These are phyloP conservation scores for Rambutsinella grinnellia DNA, from an alignment of 2,888 invertebrate species.

Conservation along the genomic window DNA sequence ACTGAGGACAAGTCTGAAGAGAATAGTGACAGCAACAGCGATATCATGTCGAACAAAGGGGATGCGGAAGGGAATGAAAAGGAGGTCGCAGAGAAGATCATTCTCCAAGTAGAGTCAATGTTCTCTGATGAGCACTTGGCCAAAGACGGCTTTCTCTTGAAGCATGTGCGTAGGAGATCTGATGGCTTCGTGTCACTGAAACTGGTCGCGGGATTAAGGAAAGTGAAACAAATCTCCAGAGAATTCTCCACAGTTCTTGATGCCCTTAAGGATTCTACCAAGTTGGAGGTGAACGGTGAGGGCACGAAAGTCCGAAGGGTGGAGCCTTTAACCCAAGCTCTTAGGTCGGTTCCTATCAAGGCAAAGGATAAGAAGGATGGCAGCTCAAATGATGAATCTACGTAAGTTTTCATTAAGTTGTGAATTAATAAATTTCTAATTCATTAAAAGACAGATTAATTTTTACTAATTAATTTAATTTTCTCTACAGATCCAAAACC, in stretches of 20 bases:
- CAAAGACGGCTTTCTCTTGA: slow-evolving; percentile 94
- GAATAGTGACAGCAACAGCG: not conserved
- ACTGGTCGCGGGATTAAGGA: slow-evolving; percentile 93
- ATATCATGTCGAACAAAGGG: not conserved
- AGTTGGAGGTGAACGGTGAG: slow-evolving; percentile 89
- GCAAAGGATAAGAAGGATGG: slow-evolving; percentile 57
- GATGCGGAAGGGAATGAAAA: slow-evolving; percentile 26
- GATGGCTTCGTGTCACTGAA: slow-evolving; percentile 96
- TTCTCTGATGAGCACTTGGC: slow-evolving; percentile 95
- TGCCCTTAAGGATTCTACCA: slow-evolving; percentile 81
- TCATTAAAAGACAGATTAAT: not conserved
- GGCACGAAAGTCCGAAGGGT: slow-evolving; percentile 90
- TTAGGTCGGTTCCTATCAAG: slow-evolving; percentile 80
- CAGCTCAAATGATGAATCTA: slow-evolving; percentile 47
- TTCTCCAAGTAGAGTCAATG: slow-evolving; percentile 93
- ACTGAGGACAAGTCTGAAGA: slow-evolving; percentile 36
- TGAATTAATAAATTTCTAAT: too few relatives aligned
- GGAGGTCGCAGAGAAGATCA: slow-evolving; percentile 83
- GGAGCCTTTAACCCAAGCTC: slow-evolving; percentile 88
- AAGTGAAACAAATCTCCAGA: slow-evolving; percentile 92
- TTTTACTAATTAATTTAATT: too few relatives aligned
- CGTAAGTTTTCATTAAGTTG: slow-evolving; percentile 25
- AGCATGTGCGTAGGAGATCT: slow-evolving; percentile 94
- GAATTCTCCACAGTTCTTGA: slow-evolving; percentile 95
- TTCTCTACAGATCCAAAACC: too few relatives aligned